Percentiles rank a stretch among this genome's conserved stretches.
Conservation (phyloP, 2,797 vertebrate species). For the Pseudotriccus pelzelni region DNA sequence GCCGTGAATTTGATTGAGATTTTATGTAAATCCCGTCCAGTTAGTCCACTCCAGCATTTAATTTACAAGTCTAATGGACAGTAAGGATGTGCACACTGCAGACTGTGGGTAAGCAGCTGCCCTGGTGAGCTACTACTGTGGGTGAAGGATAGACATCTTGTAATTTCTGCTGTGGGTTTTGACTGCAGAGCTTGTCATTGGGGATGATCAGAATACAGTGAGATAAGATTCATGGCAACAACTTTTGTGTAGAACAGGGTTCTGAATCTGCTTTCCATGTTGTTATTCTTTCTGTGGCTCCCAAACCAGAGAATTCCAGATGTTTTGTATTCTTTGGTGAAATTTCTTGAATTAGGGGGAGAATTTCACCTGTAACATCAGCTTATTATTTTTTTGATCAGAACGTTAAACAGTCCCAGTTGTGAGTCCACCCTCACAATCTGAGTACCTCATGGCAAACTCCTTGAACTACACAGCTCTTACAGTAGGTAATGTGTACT, state of each 20-base stretch:
- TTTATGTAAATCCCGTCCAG: constrained; percentile 42
- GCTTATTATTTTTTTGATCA: background rate
- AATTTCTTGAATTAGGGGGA: background rate
- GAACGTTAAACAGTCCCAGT: background rate
- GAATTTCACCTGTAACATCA: background rate
- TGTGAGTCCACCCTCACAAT: background rate
- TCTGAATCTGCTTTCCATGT: background rate
- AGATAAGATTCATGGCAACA: background rate
- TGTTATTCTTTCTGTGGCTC: background rate
- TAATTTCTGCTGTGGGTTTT: background rate
- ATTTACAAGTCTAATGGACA: constrained; percentile 35
- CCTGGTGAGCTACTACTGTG: background rate
- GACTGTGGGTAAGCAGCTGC: background rate
- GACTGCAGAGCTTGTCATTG: background rate
- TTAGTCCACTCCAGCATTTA: constrained; percentile 19
- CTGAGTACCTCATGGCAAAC: background rate
- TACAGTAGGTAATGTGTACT: background rate
- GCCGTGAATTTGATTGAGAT: constrained; percentile 14
- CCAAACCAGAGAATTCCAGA: background rate
- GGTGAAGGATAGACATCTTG: background rate
- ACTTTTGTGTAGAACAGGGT: background rate
- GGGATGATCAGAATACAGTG: background rate
- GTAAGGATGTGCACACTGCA: background rate
- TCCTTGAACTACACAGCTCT: background rate
- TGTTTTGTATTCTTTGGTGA: background rate